Evolutionary conservation across 2,888 invertebrate genomes (phyloP).

Genomic region (Chironomus tentans): DNA sequence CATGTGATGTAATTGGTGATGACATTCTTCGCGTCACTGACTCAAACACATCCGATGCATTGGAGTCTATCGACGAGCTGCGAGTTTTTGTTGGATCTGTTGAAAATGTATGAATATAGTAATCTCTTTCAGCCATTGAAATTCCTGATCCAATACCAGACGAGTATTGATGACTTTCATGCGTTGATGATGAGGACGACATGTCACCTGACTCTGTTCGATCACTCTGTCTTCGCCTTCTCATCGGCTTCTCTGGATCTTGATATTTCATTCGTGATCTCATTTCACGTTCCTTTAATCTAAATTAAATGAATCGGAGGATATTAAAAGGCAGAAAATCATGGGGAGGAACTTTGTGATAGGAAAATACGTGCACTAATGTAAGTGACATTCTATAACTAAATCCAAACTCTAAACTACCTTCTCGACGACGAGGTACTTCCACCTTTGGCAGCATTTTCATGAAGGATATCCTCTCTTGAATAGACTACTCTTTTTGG

Average conservation of each 20-base stretch:
- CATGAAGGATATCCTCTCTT: slow-evolving; percentile 65
- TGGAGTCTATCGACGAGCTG: slow-evolving; percentile 29
- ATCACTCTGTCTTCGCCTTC: slow-evolving; percentile 29
- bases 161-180: slow-evolving; percentile 23
- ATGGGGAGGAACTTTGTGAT: neutral
- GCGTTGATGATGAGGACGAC: slow-evolving; percentile 22
- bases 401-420: neutral
- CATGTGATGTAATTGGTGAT: slow-evolving; percentile 47
- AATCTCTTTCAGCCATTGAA: slow-evolving; percentile 17
- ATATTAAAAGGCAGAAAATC: neutral
- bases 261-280: slow-evolving; percentile 30
- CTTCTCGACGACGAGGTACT: slow-evolving; percentile 26
- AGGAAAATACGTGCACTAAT: neutral
- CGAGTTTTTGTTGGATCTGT: slow-evolving; percentile 28
- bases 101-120: slow-evolving; percentile 19
- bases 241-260: slow-evolving; percentile 29
- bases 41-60: slow-evolving; percentile 24
- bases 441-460: slow-evolving; percentile 59
- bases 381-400: neutral
- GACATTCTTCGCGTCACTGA: slow-evolving; percentile 46
- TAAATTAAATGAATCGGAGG: neutral
- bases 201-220: slow-evolving; percentile 24
- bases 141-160: slow-evolving; percentile 15
- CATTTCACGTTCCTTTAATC: slow-evolving; percentile 13
- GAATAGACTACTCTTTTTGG: slow-evolving; percentile 46